These are phyloP conservation scores for Cryptomyrus ogoouensis DNA, from an alignment of 2,113 vertebrate species.

Conservation along the genomic window DNA sequence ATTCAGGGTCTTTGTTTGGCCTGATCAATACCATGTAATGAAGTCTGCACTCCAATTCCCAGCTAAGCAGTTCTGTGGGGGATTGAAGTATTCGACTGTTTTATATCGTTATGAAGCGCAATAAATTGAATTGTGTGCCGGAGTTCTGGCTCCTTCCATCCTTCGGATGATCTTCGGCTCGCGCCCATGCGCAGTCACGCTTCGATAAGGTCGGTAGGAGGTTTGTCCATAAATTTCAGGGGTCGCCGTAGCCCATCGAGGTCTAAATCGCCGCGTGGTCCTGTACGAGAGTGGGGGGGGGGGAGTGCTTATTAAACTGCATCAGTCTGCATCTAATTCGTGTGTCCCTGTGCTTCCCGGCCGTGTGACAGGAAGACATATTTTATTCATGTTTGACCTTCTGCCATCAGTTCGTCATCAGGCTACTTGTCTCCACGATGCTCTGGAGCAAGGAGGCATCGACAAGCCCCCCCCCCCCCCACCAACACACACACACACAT, in stretches of 20 bases:
- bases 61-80: slow-evolving; percentile 46
- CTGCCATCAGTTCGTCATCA: slow-evolving; percentile 34
- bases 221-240: neutral
- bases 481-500: neutral
- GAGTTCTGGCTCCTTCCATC: slow-evolving; percentile 35
- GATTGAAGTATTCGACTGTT: slow-evolving; percentile 48
- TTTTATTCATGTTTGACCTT: slow-evolving; percentile 57
- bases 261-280: neutral
- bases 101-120: slow-evolving; percentile 56
- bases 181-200: neutral
- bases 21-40: slow-evolving; percentile 76
- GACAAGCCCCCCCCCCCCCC: slow-evolving; percentile 21
- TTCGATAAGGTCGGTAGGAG: neutral
- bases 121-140: slow-evolving; percentile 46
- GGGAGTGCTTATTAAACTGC: slow-evolving; percentile 37
- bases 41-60: slow-evolving; percentile 64
- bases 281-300: slow-evolving; percentile 34
- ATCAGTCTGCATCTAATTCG: slow-evolving; percentile 41
- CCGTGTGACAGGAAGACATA: slow-evolving; percentile 31
- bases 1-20: slow-evolving; percentile 68
- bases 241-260: neutral
- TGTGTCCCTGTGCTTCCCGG: slow-evolving; percentile 27
- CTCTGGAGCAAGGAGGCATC: slow-evolving; percentile 23
- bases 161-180: neutral
- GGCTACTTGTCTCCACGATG: slow-evolving; percentile 41